Evolutionary conservation across 2,888 invertebrate genomes (phyloP), one percentile per base, ranked within the genome.

Genomic region (Cheiracanthium punctorium): DNA sequence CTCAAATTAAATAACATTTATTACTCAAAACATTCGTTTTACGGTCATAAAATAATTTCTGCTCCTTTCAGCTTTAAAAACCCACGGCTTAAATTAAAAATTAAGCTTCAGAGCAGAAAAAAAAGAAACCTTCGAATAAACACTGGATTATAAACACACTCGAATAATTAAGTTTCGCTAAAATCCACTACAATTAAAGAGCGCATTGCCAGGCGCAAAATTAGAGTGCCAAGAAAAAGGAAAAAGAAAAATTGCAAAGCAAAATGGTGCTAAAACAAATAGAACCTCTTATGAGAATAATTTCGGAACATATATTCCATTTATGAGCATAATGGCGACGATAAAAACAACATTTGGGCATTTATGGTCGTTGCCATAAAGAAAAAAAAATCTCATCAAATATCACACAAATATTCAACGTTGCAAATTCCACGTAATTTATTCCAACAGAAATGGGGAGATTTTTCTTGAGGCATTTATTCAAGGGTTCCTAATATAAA

Each of bases 291-390:
- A 33, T 10, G 29, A 70, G 32, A 10, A n/a, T 43, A 75, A n/a
- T 37, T 71, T 76, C n/a, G 33, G 17, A 41, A 71, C 41, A 71
- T 32, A 41, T 43, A 79, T 48, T 72, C 82, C 52, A 84, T 79
- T 85, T 85, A 74, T 64, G 70, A 69, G 58, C 74, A 80, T 85
- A 79, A 79, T 41, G 30, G 14, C 43, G 2, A 70, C 79, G 73
- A 85, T 85, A 85, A 85, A 85, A 85, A 79, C 73, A 20, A 67
- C 84, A 85, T 80, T 85, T 58, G 72, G 43, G 64, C 76, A 80
- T 77, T 73, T 67, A 74, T 64, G 65, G 74, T 48, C 20, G 37
- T 32, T 17, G n/a, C 32, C 24, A 58, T n/a, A n/a, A n/a, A n/a
- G n/a, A n/a, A n/a, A n/a, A n/a, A 74, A 74, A 73, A 64, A 65